Evolutionary conservation across 2,888 invertebrate species (phyloP).

Genomic region (Pyrrhosoma nymphula): DNA sequence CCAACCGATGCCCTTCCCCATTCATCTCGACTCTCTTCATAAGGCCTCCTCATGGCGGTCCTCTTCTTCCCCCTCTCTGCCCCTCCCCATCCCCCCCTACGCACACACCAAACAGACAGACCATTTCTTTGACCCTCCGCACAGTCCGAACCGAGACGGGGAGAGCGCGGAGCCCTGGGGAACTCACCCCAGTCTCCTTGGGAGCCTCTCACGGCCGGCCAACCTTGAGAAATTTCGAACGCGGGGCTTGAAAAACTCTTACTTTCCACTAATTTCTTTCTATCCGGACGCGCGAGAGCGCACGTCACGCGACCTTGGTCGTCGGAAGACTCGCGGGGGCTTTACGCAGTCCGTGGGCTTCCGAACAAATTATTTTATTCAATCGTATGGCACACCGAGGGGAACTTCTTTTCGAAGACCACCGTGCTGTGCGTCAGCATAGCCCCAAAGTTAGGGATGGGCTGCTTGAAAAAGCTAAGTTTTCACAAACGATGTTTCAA

Average conservation of each 20-base stretch:
- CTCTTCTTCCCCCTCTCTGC: not conserved
- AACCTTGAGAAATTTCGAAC: slow-evolving; percentile 21
- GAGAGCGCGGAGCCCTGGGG: not conserved
- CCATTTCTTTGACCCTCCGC: slow-evolving; percentile 19
- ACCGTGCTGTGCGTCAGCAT: too few species aligned
- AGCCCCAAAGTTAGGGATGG: too few species aligned
- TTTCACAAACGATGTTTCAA: too few species aligned
- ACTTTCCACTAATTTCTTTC: not conserved
- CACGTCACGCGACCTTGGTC: not conserved
- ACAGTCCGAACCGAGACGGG: not conserved
- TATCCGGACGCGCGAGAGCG: not conserved
- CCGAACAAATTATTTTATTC: not conserved
- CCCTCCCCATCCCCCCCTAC: not conserved
- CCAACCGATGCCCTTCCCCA: not conserved
- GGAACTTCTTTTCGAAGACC: too few species aligned
- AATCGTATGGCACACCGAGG: too few species aligned
- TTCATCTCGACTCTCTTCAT: not conserved
- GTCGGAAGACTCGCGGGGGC: not conserved
- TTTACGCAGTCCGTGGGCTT: not conserved
- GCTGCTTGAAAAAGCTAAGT: too few species aligned
- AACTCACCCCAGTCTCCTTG: not conserved
- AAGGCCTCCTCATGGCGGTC: not conserved
- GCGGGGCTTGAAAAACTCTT: not conserved
- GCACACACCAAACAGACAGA: not conserved
- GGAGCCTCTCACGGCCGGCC: not conserved